Percentiles rank a stretch among this genome's conserved stretches.
Conservation (phyloP, 2,888 invertebrate genomes). For the Acrobasis suavella region DNA sequence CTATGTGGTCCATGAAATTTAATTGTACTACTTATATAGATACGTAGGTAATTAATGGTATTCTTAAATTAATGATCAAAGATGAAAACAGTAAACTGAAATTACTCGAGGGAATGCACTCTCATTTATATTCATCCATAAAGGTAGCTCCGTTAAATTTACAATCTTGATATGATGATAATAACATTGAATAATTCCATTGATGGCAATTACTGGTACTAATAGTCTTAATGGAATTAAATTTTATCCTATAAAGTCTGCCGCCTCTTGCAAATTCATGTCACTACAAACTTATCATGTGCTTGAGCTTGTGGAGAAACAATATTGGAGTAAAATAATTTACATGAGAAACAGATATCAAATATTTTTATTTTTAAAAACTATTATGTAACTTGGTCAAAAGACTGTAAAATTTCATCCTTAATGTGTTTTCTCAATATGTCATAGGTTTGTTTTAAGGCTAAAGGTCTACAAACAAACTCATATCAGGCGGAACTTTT, state of each 20-base stretch:
- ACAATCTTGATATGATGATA: neutral
- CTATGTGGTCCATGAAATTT: neutral
- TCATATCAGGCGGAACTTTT: no score
- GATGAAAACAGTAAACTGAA: neutral
- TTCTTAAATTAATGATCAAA: neutral
- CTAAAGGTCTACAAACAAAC: no score
- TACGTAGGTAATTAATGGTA: neutral
- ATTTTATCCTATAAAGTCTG: neutral
- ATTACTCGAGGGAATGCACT: conserved; percentile 2
- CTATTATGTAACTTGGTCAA: no score
- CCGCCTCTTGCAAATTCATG: no score
- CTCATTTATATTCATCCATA: neutral
- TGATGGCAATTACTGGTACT: neutral
- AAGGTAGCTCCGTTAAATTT: neutral
- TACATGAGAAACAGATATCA: no score
- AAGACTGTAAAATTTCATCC: no score
- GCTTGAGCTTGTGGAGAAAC: no score
- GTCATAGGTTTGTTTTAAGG: no score
- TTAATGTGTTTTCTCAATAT: no score
- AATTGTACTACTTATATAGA: neutral
- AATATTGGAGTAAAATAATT: no score
- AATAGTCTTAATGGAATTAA: neutral
- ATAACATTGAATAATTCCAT: neutral
- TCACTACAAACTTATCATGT: no score
- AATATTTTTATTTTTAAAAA: no score